Conservation (phyloP, 2,113 vertebrate genomes). For the Manacus vitellinus region DNA sequence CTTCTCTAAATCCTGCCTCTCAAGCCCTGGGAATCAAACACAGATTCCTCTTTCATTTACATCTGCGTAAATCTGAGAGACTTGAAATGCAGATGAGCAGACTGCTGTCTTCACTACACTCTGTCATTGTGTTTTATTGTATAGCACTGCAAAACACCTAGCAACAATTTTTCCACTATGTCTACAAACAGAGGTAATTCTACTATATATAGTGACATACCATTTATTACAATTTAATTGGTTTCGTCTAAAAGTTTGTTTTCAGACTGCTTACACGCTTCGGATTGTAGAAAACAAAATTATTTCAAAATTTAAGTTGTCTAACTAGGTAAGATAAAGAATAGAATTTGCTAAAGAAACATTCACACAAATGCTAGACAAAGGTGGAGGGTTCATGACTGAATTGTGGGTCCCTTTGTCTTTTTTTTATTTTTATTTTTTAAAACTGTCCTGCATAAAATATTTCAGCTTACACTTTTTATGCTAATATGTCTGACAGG, state of each 20-base stretch:
- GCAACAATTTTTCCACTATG: background rate
- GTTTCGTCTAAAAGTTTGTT: background rate
- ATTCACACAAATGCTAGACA: background rate
- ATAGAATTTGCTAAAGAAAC: background rate
- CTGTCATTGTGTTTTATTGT: background rate
- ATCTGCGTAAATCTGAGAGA: background rate
- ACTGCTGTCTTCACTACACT: background rate
- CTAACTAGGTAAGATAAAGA: background rate
- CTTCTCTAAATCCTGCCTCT: background rate
- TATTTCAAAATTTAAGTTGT: background rate
- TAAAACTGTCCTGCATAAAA: background rate
- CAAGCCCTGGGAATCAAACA: background rate
- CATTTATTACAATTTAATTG: background rate
- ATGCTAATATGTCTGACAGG: background rate
- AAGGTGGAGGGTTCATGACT: background rate
- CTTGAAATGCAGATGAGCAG: background rate
- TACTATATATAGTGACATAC: fast-evolving
- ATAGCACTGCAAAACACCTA: background rate
- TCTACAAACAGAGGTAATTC: background rate
- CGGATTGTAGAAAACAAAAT: background rate
- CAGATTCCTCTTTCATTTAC: background rate
- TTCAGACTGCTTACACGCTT: background rate
- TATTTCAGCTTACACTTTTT: background rate
- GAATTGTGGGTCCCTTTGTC: background rate
- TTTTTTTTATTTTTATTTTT: background rate